These are phyloP conservation scores for Nematopogon swammerdamellus DNA, from an alignment of 2,888 invertebrate genomes.

Conservation along the genomic window DNA sequence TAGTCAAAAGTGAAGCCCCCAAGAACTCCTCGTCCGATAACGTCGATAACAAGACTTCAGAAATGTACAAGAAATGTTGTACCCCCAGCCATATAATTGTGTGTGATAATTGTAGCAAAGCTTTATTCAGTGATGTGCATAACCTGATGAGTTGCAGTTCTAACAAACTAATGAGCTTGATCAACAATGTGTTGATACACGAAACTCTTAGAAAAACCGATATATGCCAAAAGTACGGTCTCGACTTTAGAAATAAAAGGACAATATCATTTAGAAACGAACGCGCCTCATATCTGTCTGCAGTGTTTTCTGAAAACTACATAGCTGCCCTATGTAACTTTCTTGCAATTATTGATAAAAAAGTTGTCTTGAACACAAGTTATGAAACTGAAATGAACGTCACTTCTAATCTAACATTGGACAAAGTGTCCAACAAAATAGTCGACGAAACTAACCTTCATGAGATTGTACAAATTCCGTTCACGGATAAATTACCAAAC, in stretches of 20 bases:
- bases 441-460: conserved; percentile 33
- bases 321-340: conserved; percentile 77
- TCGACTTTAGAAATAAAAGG: conserved; percentile 59
- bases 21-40: conserved; percentile 55
- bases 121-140: conserved; percentile 68
- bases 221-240: conserved; percentile 59
- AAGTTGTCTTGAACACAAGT: conserved; percentile 63
- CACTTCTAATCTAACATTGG: conserved; percentile 41
- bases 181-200: conserved; percentile 58
- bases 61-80: conserved; percentile 56
- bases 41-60: conserved; percentile 39
- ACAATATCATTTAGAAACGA: conserved; percentile 45
- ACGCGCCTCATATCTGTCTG: conserved; percentile 56
- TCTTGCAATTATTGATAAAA: conserved; percentile 64
- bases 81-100: conserved; percentile 72
- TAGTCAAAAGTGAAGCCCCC: conserved; percentile 68
- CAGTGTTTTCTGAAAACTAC: conserved; percentile 64
- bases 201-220: conserved; percentile 60
- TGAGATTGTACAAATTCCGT: conserved; percentile 31
- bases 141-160: conserved; percentile 70
- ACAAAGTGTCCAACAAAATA: conserved; percentile 29
- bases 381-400: conserved; percentile 50
- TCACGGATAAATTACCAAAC: conserved; percentile 26
- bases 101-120: conserved; percentile 72
- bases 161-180: conserved; percentile 56